Conservation (phyloP, 2,113 vertebrate genomes). For the Antechinus stuartii region DNA sequence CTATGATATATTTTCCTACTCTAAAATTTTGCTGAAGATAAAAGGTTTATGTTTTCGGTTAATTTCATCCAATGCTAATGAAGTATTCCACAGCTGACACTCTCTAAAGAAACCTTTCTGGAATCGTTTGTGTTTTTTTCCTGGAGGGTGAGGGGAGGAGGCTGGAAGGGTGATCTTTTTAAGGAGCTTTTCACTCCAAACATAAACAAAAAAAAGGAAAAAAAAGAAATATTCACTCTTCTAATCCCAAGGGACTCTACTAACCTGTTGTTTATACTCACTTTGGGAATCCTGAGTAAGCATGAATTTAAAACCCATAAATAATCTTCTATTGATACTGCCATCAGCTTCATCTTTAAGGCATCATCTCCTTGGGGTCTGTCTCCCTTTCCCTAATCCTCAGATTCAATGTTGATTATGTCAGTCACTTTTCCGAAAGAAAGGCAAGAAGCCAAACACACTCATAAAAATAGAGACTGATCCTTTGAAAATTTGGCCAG, state of each 20-base stretch:
- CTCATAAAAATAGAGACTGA: conserved; percentile 11
- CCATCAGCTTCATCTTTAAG: not conserved
- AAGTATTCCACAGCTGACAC: not conserved
- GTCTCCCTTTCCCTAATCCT: conserved; percentile 30
- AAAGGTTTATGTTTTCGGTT: not conserved
- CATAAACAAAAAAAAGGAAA: not conserved
- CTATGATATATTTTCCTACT: not conserved
- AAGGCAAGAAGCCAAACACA: conserved; percentile 7
- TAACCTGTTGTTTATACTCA: not conserved
- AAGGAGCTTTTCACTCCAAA: not conserved
- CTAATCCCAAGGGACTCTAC: not conserved
- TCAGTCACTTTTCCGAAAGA: conserved; percentile 25
- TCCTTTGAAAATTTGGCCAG: conserved; percentile 35
- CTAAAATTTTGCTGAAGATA: not conserved
- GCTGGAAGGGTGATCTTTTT: not conserved
- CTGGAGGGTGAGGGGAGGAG: not conserved
- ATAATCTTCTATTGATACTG: not conserved
- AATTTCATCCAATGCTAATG: not conserved
- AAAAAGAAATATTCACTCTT: no score
- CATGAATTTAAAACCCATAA: conserved; percentile 3
- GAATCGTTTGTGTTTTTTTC: not conserved
- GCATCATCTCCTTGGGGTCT: not conserved
- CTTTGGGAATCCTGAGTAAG: not conserved
- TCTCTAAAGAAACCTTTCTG: not conserved
- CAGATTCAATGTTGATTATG: conserved; percentile 25